phyloP scores from a whole-genome alignment of 30 jellyfish, hydroid and myxozoan species.

The Hydractinia echinata region DNA sequence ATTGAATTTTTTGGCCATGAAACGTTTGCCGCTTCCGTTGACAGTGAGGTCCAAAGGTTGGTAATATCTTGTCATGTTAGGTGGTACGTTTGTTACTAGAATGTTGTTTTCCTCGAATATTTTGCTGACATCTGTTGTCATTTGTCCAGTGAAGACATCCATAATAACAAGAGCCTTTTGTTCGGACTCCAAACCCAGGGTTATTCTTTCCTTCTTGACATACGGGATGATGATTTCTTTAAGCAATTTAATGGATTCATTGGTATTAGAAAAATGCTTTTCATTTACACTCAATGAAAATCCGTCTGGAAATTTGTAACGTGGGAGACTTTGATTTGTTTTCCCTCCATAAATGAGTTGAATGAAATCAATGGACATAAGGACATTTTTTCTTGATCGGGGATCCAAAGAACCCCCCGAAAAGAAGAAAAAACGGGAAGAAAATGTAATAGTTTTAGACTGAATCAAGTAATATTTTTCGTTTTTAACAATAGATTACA shows the following conservation, averaged over 20 bases:
- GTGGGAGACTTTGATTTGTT: no score
- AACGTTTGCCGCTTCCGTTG: slow-evolving; percentile 3
- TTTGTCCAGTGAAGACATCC: slow-evolving; percentile 1
- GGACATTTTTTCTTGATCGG: no score
- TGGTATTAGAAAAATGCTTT: slow-evolving; percentile 14
- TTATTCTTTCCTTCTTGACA: background rate
- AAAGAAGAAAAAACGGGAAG: no score
- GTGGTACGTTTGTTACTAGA: slow-evolving; percentile 1
- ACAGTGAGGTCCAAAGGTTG: slow-evolving; percentile 16
- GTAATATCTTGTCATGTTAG: slow-evolving; percentile 4
- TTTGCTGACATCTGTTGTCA: background rate
- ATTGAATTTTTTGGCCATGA: background rate
- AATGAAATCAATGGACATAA: no score
- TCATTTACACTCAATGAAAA: slow-evolving; percentile 10
- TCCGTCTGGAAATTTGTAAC: no score
- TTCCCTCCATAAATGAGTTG: no score
- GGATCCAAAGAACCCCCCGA: no score
- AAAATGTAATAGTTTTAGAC: no score
- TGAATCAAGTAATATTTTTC: no score
- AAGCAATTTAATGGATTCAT: no score
- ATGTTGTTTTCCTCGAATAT: no score
- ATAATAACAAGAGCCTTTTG: background rate
- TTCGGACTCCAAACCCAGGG: background rate
- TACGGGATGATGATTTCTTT: background rate
- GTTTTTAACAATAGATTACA: no score